Base-by-base conservation (phyloP, 2,888 invertebrate species). In the Buathra laborator region DNA sequence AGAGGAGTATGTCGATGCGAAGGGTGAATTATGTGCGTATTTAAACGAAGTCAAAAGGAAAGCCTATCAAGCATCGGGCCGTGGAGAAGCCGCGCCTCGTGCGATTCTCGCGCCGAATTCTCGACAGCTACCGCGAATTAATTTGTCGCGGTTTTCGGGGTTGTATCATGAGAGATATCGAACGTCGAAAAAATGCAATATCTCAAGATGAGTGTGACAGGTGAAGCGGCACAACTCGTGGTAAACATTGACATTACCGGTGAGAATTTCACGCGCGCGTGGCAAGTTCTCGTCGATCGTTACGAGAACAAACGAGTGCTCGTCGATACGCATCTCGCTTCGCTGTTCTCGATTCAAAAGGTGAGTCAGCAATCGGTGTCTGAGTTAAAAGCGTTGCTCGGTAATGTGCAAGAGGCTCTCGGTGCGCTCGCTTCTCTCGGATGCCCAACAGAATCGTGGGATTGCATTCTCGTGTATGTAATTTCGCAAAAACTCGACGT, bases 301-400 rank as follows among this genome's bases (percentile, higher is more conserved):
- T 88, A 85, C 37, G 77, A 86, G 53, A 86, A 87, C 53, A 86
- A 79, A n/a, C 81, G 86, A 5, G 16, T 86, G 0, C 46, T 87
- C 0, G 75, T 72, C 0, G 62, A 80, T 2, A 43, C 84, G 0
- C 86, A 88, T n/a, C 53, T 88, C 29, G 29, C 71, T 1, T 19
- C 79, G 9, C 48, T 88, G 3, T 74, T 87, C 14, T 56, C 66
- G 19, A 37, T 80, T 10, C 29, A 48, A 3, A 37, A 51, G 5
- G 59, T 72, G 6, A 14, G 7, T 0, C 59, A 59, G 4, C 76
- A 81, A 32, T 80, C 77, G 2, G 53, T 81, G 0, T 9, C 62
- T 0, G 78, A 80, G n/a, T 44, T 86, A 37, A 78, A 83, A 46
- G 3, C 53, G 4, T 32, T 85, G 4, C 62, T 83, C 14, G 76